Evolutionary conservation across 2,888 invertebrate genomes (phyloP).

Genomic region (Didymodactylos carnosus): DNA sequence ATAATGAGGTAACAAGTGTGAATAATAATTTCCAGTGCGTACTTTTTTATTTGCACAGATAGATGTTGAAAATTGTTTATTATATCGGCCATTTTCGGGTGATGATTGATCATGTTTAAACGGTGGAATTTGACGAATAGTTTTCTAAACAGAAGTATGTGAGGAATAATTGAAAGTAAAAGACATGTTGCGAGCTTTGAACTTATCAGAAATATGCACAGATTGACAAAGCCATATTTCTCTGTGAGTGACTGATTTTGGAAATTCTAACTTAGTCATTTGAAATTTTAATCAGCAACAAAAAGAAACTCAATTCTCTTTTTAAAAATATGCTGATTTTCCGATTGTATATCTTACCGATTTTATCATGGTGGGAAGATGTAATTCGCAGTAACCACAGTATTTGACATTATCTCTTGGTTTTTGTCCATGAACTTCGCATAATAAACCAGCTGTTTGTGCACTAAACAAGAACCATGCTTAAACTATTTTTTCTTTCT

Average conservation of each 20-base stretch:
- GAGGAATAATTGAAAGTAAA: neutral
- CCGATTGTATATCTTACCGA: neutral
- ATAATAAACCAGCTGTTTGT: constrained; percentile 71
- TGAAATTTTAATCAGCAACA: too few relatives aligned
- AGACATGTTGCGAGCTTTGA: too few relatives aligned
- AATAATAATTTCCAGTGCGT: neutral
- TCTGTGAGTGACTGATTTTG: too few relatives aligned
- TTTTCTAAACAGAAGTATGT: neutral
- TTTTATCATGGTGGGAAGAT: neutral
- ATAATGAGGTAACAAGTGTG: neutral
- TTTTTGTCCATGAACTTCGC: constrained; percentile 56
- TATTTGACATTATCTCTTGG: constrained; percentile 43
- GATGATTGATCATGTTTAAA: too few relatives aligned
- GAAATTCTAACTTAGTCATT: too few relatives aligned
- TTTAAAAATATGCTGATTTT: neutral
- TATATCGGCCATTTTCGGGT: too few relatives aligned
- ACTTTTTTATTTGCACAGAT: too few relatives aligned
- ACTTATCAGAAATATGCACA: too few relatives aligned
- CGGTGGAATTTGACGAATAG: neutral
- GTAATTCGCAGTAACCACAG: constrained; percentile 6
- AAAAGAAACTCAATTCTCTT: too few relatives aligned
- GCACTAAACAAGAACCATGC: constrained; percentile 42
- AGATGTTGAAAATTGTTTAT: too few relatives aligned
- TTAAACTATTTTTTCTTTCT: constrained; percentile 12
- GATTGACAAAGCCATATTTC: too few relatives aligned